Base-by-base conservation (phyloP, 1,140 invertebrate genomes). In the Bombus terrestris region DNA sequence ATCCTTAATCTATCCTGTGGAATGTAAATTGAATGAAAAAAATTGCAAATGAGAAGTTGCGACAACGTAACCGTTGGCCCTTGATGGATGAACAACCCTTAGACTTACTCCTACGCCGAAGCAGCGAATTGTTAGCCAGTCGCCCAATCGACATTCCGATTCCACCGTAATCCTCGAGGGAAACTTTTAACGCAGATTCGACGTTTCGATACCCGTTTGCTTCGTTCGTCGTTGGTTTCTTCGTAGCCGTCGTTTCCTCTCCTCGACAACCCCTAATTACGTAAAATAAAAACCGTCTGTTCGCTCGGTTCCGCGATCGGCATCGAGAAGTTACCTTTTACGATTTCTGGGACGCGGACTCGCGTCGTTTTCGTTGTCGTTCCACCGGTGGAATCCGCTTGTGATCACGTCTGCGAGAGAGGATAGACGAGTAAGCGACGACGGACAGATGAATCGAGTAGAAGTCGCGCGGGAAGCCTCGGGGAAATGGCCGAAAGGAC, bases 401-500 rank as follows among this genome's bases (percentile, higher is more conserved):
- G 25, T 32, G 53, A 43, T 13, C 37, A 81, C 37, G 68, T 69
- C 79, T 6, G 37, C 22, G 53, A 76, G 39, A 41, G 73, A n/a
- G 75, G 75, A 78, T 78, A 43, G 75, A 75, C 73, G 32, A 53
- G 41, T 41, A 3, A 47, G 18, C n/a, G 41, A 28, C 72, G 72
- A 74, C 73, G 74, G 81, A 83, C 74, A 83, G 73, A 76, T 77
- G 74, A 83, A 76, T 77, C 74, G 43, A 39, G 35, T 43, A 62
- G 37, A 35, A 68, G 43, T 76, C 69, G 25, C 69, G 69, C 69
- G 69, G 69, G 25, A 78, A 78, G 66, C 39, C 35, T 28, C 41
- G 64, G 35, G 80, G 76, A 90, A 76, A 84, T 83, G 72, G 59
- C 75, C 77, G 83, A 82, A 82, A 83, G 83, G 37, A 39, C 68